A percentile compares a stretch with the other conserved stretches of the same genome.
phyloP scores from a whole-genome alignment of 2,797 vertebrate genomes.

The Staurois parvus region DNA sequence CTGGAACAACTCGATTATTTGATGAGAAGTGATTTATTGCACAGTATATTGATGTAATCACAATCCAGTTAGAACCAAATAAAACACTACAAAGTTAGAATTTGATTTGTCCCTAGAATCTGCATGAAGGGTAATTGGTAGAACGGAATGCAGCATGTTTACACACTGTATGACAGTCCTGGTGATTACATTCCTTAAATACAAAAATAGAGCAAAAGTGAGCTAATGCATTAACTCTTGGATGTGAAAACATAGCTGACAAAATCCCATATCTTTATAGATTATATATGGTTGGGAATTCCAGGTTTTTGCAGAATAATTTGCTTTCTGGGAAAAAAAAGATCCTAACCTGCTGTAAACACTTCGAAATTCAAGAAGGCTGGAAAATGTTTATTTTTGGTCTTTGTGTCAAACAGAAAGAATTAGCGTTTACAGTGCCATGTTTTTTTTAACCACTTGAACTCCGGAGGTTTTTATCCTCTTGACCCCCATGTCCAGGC shows the following conservation, averaged over 20 bases:
- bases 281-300: background rate
- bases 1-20: slow-evolving; percentile 3
- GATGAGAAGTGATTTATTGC: slow-evolving; percentile 24
- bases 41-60: slow-evolving; percentile 34
- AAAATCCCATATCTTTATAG: slow-evolving; percentile 31
- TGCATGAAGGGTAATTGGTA: background rate
- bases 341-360: slow-evolving; percentile 25
- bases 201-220: background rate
- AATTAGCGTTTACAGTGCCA: background rate
- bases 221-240: slow-evolving; percentile 39
- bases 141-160: slow-evolving; percentile 42
- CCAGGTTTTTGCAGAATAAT: background rate
- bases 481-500: too few relatives aligned
- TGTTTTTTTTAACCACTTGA: too few relatives aligned
- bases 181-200: slow-evolving; percentile 37
- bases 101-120: slow-evolving; percentile 19
- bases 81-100: slow-evolving; percentile 5
- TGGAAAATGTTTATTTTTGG: slow-evolving; percentile 13
- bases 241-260: background rate
- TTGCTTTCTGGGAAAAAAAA: background rate
- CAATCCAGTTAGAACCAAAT: slow-evolving; percentile 33
- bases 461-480: too few relatives aligned
- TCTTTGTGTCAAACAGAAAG: background rate
- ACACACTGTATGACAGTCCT: slow-evolving; percentile 24
- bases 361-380: slow-evolving; percentile 8